Percentiles rank a stretch among this genome's conserved stretches.
These are phyloP conservation scores for Apodemia zela DNA, from an alignment of 2,888 invertebrate genomes.

Conservation along the genomic window DNA sequence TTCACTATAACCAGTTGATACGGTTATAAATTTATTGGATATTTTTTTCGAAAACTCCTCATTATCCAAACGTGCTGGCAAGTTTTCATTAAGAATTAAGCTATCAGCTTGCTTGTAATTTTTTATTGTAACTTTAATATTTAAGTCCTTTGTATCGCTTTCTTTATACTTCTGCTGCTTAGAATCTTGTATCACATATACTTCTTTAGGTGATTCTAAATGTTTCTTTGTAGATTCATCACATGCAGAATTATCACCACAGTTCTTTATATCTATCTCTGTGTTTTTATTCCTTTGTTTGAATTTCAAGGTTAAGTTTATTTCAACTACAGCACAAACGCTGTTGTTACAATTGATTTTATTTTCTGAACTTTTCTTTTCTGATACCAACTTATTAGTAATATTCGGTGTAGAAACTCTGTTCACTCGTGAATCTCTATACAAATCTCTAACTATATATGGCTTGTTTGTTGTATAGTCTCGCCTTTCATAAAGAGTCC, in stretches of 20 bases:
- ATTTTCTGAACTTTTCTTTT: conserved; percentile 31
- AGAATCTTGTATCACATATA: conserved; percentile 44
- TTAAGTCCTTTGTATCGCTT: conserved; percentile 50
- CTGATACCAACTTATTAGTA: conserved; percentile 34
- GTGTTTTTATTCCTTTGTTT: conserved; percentile 50
- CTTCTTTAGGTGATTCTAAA: conserved; percentile 39
- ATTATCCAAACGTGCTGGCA: conserved; percentile 19
- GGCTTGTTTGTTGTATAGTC: conserved; percentile 39
- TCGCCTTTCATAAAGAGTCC: conserved; percentile 52
- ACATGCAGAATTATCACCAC: conserved; percentile 28
- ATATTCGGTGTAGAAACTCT: conserved; percentile 41
- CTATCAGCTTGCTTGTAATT: conserved; percentile 22
- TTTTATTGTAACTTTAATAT: conserved; percentile 57
- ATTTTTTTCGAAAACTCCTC: conserved; percentile 50
- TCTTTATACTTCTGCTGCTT: conserved; percentile 29
- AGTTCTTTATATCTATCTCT: conserved; percentile 43
- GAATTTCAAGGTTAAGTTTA: conserved; percentile 55
- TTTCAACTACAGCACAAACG: conserved; percentile 53
- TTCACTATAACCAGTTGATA: conserved; percentile 55
- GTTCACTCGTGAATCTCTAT: conserved; percentile 44
- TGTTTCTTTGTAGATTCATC: conserved; percentile 26
- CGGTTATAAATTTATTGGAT: conserved; percentile 54
- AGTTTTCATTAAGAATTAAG: background rate
- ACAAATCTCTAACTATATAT: conserved; percentile 43
- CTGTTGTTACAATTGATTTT: conserved; percentile 43